phyloP scores from a whole-genome alignment of 2,113 vertebrate genomes.

The Oriolus oriolus region DNA sequence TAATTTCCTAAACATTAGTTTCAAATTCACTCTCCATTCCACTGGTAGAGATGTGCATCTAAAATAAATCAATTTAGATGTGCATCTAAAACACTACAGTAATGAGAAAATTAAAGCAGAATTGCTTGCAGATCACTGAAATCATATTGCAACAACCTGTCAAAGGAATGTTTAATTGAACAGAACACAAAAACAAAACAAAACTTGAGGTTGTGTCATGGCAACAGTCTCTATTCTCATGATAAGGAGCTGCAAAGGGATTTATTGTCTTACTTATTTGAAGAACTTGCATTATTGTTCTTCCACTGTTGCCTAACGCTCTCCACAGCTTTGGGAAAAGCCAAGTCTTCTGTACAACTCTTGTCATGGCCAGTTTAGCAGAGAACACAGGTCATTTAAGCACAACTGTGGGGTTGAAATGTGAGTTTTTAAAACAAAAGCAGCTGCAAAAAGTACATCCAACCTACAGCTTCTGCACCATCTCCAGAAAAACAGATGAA shows the following conservation, averaged over 20 bases:
- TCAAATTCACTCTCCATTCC: neutral
- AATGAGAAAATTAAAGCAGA: neutral
- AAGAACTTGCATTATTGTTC: neutral
- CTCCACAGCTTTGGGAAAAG: neutral
- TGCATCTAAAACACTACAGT: neutral
- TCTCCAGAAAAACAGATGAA: neutral
- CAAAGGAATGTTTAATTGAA: neutral
- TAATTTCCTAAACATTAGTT: neutral
- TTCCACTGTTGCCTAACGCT: neutral
- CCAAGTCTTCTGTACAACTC: neutral
- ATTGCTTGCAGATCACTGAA: neutral
- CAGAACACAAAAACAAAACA: neutral
- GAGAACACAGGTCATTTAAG: neutral
- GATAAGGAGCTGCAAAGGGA: neutral
- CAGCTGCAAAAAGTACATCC: neutral
- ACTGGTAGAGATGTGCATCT: neutral
- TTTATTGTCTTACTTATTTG: neutral
- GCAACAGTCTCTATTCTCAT: neutral
- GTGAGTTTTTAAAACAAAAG: neutral
- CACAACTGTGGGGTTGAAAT: neutral
- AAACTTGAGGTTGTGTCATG: neutral
- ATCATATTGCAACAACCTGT: neutral
- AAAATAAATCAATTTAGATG: neutral
- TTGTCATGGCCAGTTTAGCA: neutral
- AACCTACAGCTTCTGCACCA: neutral